A percentile compares a stretch with the other conserved stretches of the same genome.
Evolutionary conservation across 1,140 invertebrate genomes (phyloP).

Genomic region (Leptinotarsa defecta): DNA sequence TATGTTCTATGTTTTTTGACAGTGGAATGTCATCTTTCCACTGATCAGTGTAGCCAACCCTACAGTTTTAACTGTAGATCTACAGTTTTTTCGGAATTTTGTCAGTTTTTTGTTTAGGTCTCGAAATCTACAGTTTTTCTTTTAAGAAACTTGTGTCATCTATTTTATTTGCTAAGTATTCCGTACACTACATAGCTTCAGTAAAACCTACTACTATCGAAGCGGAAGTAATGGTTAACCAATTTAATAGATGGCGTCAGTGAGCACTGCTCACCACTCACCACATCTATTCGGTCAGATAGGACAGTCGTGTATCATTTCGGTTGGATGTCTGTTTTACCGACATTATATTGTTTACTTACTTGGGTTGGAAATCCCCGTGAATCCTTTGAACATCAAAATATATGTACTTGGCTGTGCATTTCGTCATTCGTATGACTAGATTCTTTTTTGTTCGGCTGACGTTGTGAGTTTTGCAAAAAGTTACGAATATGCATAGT

Average conservation of each 20-base stretch:
- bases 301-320: neutral
- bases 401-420: no score
- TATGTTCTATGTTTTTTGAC: no score
- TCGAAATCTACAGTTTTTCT: conserved; percentile 16
- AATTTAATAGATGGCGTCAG: conserved; percentile 11
- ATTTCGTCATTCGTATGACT: no score
- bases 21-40: no score
- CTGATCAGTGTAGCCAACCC: conserved; percentile 16
- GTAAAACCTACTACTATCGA: neutral
- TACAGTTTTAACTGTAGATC: conserved; percentile 21
- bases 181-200: neutral
- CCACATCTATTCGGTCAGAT: neutral
- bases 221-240: neutral
- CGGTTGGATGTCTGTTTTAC: neutral
- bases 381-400: no score
- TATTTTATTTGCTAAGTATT: conserved; percentile 6
- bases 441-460: no score
- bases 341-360: conserved; percentile 4
- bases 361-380: neutral
- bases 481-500: no score
- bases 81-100: conserved; percentile 14
- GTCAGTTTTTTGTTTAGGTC: conserved; percentile 21
- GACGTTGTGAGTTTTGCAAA: no score
- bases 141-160: conserved; percentile 12
- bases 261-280: neutral